These are phyloP conservation scores for Panulirus ornatus DNA, from an alignment of 1,140 invertebrate species.

Conservation along the genomic window DNA sequence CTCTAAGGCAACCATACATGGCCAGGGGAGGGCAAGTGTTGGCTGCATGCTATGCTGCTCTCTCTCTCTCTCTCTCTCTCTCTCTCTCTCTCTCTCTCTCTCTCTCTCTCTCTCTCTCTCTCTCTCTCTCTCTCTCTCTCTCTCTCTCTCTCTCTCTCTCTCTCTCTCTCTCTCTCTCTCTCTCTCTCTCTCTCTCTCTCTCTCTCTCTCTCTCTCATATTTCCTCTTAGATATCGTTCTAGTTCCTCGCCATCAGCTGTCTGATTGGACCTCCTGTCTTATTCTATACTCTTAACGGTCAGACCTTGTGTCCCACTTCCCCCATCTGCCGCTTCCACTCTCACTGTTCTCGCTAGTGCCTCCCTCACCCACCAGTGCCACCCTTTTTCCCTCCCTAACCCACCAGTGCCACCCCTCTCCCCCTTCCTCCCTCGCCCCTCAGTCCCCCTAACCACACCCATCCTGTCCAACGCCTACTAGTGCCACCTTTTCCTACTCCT, in stretches of 20 bases:
- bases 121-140: background rate
- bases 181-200: constrained; percentile 7
- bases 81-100: too few relatives aligned
- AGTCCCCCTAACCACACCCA: background rate
- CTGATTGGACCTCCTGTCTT: background rate
- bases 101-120: too few relatives aligned
- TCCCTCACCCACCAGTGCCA: too few relatives aligned
- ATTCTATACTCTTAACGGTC: background rate
- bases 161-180: constrained; percentile 29
- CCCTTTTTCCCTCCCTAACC: background rate
- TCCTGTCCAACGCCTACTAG: background rate
- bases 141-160: constrained; percentile 29
- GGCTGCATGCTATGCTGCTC: too few relatives aligned
- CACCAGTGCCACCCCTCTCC: background rate
- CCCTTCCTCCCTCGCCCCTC: background rate
- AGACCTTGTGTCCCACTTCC: background rate
- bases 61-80: too few relatives aligned
- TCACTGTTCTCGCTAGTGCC: constrained; percentile 1
- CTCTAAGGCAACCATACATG: too few relatives aligned
- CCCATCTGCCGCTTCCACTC: background rate
- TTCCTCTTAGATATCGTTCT: background rate
- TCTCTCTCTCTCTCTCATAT: background rate
- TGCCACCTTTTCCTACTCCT: background rate
- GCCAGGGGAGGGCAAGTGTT: too few relatives aligned
- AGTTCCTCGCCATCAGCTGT: background rate